Base-by-base conservation (phyloP, 2,888 invertebrate species). In the Arrhopalites spinosus region DNA sequence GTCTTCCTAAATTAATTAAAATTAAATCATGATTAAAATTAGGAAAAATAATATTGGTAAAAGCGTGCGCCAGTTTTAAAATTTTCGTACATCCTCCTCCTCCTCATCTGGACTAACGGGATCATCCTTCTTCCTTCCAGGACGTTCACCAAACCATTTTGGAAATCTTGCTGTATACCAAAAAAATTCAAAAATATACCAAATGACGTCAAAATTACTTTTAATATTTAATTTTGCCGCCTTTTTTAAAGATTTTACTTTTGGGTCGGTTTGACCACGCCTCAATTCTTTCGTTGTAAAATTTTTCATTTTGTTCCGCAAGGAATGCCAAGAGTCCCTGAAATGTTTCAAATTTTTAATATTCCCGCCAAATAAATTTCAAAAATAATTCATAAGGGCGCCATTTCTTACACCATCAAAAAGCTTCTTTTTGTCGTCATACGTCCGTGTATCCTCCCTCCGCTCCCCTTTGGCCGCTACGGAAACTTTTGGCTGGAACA, bases 381-480 rank as follows among this genome's bases (percentile, higher is more conserved):
- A n/a, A n/a, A n/a, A n/a, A n/a, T n/a, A n/a, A n/a, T n/a, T n/a
- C n/a, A n/a, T n/a, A n/a, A n/a, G n/a, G n/a, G n/a, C 95, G 95
- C 8, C 1, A 53, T 50, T 23, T 45, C 92, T 94, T 93, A 96
- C 96, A 87, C 95, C 95, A 88, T 95, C 95, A 88, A 95, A 96
- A 84, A 96, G 90, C 86, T 94, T 94, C 90, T 96, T 96, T 90
- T 95, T 96, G 89, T 96, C 95, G 84, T 93, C 94, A 86, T 96
- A 96, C 84, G 95, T 94, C 89, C 97, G 92, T 87, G 96, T 94
- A 88, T 98, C 97, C 83, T 96, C 94, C 88, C 96, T 94, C 88
- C 97, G 90, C 89, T 98, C 98, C 89, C 96, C 97, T 90, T 97
- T 98, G 89, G 96, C 96, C 87, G 97, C 96, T 86, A 96, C 95